These are phyloP conservation scores for Cygnus buccinator DNA, from an alignment of 2,113 vertebrate species.

Conservation along the genomic window DNA sequence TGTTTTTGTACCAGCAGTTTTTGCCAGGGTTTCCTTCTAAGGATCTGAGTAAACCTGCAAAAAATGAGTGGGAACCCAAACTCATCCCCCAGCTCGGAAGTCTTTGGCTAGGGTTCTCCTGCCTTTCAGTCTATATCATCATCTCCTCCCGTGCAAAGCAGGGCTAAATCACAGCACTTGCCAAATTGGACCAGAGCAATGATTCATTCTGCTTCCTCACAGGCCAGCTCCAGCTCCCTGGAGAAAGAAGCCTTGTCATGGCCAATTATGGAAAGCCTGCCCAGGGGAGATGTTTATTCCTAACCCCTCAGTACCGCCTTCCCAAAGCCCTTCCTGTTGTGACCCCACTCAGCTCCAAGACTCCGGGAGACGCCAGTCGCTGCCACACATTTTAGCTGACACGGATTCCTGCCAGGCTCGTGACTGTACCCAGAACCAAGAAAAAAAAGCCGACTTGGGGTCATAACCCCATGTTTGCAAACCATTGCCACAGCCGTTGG, in stretches of 20 bases:
- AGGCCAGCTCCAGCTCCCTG: constrained; percentile 20
- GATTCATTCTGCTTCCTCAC: constrained; percentile 48
- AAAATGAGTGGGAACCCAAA: constrained; percentile 41
- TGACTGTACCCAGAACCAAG: constrained; percentile 32
- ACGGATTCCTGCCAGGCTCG: constrained; percentile 15
- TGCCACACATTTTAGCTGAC: constrained; percentile 40
- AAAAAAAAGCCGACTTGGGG: background rate
- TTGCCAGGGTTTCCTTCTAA: constrained; percentile 58
- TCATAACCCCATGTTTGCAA: constrained; percentile 29
- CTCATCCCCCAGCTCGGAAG: constrained; percentile 30
- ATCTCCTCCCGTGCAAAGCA: background rate
- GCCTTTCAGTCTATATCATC: constrained; percentile 41
- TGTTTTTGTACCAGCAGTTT: background rate
- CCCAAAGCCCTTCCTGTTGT: constrained; percentile 44
- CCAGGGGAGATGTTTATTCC: constrained; percentile 59
- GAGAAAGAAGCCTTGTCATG: constrained; percentile 56
- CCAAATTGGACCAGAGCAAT: constrained; percentile 21
- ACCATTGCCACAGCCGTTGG: background rate
- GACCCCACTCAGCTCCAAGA: constrained; percentile 13
- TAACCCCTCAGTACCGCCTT: background rate
- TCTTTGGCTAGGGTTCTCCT: constrained; percentile 18
- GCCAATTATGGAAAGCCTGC: constrained; percentile 67
- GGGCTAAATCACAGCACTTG: constrained; percentile 15
- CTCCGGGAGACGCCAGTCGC: background rate
- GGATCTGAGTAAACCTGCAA: constrained; percentile 42